These are phyloP conservation scores for Zaprionus camerounensis DNA, from an alignment of 1,140 invertebrate species.

Conservation along the genomic window DNA sequence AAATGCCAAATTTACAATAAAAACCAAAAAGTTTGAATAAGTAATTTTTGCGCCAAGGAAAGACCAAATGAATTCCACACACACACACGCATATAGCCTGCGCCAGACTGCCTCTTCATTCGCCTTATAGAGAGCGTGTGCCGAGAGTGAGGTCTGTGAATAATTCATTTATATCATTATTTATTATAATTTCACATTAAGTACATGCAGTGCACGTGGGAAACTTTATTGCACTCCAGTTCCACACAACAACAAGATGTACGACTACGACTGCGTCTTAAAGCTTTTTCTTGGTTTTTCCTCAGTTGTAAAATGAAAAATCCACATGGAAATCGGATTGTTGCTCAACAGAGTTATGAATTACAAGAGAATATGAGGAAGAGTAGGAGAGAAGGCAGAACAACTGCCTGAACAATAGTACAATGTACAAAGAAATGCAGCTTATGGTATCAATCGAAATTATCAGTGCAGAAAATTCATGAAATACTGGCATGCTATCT, in stretches of 20 bases:
- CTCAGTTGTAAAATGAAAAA: neutral
- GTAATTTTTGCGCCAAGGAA: conserved; percentile 50
- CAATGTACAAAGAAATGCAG: conserved; percentile 4
- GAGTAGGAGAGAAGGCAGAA: neutral
- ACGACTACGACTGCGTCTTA: neutral
- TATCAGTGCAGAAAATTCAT: neutral
- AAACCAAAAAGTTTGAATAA: conserved; percentile 67
- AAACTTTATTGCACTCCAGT: conserved; percentile 32
- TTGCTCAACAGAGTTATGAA: neutral
- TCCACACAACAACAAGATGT: conserved; percentile 1
- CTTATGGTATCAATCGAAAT: conserved; percentile 4
- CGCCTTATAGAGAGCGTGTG: conserved; percentile 22
- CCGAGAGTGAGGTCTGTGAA: conserved; percentile 30
- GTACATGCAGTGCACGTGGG: conserved; percentile 12
- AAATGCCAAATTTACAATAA: conserved; percentile 70
- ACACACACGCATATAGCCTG: neutral
- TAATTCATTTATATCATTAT: conserved; percentile 57
- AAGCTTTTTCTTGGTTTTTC: neutral
- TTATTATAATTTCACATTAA: conserved; percentile 52
- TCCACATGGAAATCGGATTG: conserved; percentile 1
- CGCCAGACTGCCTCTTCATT: conserved; percentile 12
- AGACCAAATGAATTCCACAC: conserved; percentile 17
- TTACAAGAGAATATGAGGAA: neutral
- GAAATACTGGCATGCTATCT: neutral
- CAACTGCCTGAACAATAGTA: conserved; percentile 4